Evolutionary conservation across 2,113 vertebrate species (phyloP).

Genomic region (Opisthocomus hoazin): DNA sequence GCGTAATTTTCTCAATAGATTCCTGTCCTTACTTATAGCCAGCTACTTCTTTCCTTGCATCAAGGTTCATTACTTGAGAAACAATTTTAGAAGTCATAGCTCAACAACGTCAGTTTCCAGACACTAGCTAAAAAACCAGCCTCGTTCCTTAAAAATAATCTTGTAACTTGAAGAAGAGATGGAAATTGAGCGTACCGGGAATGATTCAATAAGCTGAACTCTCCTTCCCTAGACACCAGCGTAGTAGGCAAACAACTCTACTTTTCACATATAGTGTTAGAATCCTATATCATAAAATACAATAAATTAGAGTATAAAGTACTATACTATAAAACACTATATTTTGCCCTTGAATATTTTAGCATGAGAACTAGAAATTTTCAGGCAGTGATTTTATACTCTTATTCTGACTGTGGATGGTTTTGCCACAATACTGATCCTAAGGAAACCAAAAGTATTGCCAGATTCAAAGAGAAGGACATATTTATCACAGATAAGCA

Average conservation of each 20-base stretch:
- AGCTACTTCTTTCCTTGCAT: neutral
- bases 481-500: neutral
- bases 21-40: neutral
- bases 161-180: neutral
- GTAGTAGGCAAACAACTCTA: neutral
- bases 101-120: neutral
- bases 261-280: neutral
- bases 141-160: neutral
- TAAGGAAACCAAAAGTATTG: neutral
- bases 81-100: neutral
- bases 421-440: neutral
- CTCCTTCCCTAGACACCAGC: accelerated
- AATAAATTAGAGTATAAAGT: neutral
- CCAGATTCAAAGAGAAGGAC: neutral
- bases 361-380: neutral
- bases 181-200: neutral
- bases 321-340: neutral
- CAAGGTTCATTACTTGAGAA: neutral
- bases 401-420: neutral
- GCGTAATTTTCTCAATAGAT: neutral
- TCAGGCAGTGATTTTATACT: neutral
- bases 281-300: neutral
- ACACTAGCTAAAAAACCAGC: neutral
- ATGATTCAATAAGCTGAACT: neutral
- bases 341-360: neutral